phyloP scores from a whole-genome alignment of 2,797 vertebrate species.

The Amniataba percoides region DNA sequence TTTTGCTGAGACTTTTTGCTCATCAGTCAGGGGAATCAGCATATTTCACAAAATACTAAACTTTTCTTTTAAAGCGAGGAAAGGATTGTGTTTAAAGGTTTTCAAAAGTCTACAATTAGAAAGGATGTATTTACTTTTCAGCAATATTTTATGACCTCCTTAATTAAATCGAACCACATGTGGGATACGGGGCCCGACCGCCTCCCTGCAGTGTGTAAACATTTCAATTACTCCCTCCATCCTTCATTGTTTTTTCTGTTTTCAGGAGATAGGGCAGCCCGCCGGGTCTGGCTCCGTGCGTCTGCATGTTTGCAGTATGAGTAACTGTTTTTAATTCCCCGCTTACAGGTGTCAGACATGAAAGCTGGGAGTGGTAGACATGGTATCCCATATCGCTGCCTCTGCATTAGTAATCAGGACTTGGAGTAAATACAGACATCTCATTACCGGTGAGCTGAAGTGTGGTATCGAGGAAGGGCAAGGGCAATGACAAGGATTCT shows the following conservation, averaged over 20 bases:
- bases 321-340: slow-evolving; percentile 49
- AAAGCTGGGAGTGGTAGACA: slow-evolving; percentile 66
- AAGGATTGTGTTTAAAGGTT: neutral
- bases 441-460: slow-evolving; percentile 74
- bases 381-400: slow-evolving; percentile 50
- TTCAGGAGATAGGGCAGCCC: neutral
- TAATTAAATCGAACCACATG: neutral
- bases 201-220: neutral
- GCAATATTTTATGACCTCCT: too few species aligned
- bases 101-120: neutral
- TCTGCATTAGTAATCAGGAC: slow-evolving; percentile 76
- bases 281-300: neutral
- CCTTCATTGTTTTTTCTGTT: neutral
- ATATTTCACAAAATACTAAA: neutral
- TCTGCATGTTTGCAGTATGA: slow-evolving; percentile 31
- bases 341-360: slow-evolving; percentile 71
- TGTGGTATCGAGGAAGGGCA: slow-evolving; percentile 66
- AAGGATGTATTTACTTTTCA: neutral
- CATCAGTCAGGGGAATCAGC: too few species aligned
- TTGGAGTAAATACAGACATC: slow-evolving; percentile 79
- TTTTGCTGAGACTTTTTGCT: neutral
- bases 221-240: neutral
- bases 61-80: neutral
- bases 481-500: slow-evolving; percentile 78
- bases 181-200: neutral